Base-by-base conservation (phyloP, 2,888 invertebrate species). In the Agriopis aurantiaria region DNA sequence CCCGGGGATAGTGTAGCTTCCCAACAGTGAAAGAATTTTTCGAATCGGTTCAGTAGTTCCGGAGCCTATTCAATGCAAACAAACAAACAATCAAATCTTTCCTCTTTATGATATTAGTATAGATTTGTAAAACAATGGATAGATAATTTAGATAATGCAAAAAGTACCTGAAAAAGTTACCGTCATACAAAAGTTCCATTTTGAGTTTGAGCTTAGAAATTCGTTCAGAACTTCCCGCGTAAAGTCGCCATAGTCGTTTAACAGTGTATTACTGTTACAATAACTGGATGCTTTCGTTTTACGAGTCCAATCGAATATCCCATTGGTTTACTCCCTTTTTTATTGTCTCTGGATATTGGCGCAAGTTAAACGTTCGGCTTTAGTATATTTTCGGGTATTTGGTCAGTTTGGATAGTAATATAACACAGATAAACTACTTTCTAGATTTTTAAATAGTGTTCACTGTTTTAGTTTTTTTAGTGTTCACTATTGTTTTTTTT, bases 281-380 rank as follows among this genome's bases (percentile, higher is more conserved):
- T 77, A 78, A 78, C 75, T 68, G 73, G 74, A 77, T 72, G 68
- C 70, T 78, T 73, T 65, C 71, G 65, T 75, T 77, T 78, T 78
- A 78, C 72, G 71, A 69, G 61, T 61, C 65, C 77, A 71, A 72
- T 77, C 68, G 68, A 69, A 71, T 77, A 75, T 75, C 69, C 68
- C 71, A 73, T 71, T 72, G 72, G 71, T 67, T 75, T 72, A 73
- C 71, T 66, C 64, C 70, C 72, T 69, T 74, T 73, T 71, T 73
- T 75, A 77, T 75, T 66, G 74, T 64, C 62, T 65, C 60, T 40
- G 65, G 69, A 71, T 75, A 72, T 74, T 73, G 76, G 70, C 53
- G 41, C 46, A 55, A 71, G 70, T 71, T 63, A 67, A 71, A 67
- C 12, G 59, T 41, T 53, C 40, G n/a, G n/a, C 46, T 59, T 43